phyloP scores from a whole-genome alignment of 2,888 invertebrate genomes.

The Myopa testacea region DNA sequence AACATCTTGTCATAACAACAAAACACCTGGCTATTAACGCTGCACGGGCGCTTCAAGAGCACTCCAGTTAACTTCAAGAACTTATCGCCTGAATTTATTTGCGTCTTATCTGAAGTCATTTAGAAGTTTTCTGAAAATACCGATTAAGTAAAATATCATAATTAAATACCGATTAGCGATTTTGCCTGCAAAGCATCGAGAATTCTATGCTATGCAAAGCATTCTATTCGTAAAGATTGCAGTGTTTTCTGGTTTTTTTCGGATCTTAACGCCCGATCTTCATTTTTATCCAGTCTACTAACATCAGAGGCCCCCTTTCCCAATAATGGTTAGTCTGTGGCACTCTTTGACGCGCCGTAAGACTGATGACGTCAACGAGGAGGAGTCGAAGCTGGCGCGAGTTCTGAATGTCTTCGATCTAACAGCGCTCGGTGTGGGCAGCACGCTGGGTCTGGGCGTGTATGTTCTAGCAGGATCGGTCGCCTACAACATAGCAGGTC shows the following conservation, averaged over 20 bases:
- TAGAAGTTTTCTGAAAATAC: background rate
- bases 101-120: background rate
- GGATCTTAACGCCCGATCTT: background rate
- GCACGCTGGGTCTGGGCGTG: conserved; percentile 93
- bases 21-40: background rate
- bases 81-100: background rate
- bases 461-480: conserved; percentile 94
- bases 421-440: conserved; percentile 87
- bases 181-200: too few species aligned
- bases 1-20: background rate
- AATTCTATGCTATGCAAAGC: background rate
- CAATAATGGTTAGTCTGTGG: conserved; percentile 52
- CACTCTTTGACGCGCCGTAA: conserved; percentile 65
- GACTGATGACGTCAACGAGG: conserved; percentile 47
- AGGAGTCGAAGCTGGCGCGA: conserved; percentile 71
- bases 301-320: background rate
- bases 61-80: background rate
- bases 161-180: too few species aligned
- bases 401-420: conserved; percentile 86
- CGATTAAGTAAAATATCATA: too few species aligned
- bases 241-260: background rate
- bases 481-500: conserved; percentile 88
- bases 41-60: background rate
- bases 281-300: background rate
- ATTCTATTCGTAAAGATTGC: background rate